Base-by-base conservation (phyloP, 2,888 invertebrate species). In the Zaprionus lineosus region DNA sequence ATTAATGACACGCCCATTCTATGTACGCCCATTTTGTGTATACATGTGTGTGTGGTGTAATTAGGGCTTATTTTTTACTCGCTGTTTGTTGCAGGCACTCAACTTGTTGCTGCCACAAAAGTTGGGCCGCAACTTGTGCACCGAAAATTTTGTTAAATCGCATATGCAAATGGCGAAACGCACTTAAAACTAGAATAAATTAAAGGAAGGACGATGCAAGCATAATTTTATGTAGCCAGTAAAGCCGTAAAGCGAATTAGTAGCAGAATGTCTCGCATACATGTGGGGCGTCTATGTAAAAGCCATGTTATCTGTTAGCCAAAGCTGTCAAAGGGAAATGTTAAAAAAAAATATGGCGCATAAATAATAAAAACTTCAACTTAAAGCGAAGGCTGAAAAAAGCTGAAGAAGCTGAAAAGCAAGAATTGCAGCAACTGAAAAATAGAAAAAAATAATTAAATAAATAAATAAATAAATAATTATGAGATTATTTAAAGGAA, bases 41-140 rank as follows among this genome's bases (percentile, higher is more conserved):
- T 24, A 21, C 28, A 50, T 53, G 47, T 58, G 41, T 63, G 62
- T 57, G 44, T 41, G 31, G 39, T 47, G 60, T 60, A 66, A 61
- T 74, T 61, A 59, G 40, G 31, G 46, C 7, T 28, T n/a, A 6
- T 31, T 14, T 55, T 51, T 39, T 31, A 4, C 44, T 15, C 31
- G 14, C 34, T 51, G 19, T n/a, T n/a, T n/a, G n/a, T n/a, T n/a
- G n/a, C n/a, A n/a, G 31, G 62, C 58, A 46, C 28, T 52, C 39
- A 65, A 76, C 75, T 72, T 78, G 75, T 74, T 78, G 75, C 78
- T 48, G 58, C 9, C 26, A 40, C 18, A 48, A 74, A 67, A 61
- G 60, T 67, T 63, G 28, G 3, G 21, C 11, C 29, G 26, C 21
- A 51, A 15, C 3, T 57, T 41, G 44, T 33, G 15, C 29, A 40